These are phyloP conservation scores for Benitochromis conjunctus DNA, from an alignment of 2,113 vertebrate genomes.

Conservation along the genomic window DNA sequence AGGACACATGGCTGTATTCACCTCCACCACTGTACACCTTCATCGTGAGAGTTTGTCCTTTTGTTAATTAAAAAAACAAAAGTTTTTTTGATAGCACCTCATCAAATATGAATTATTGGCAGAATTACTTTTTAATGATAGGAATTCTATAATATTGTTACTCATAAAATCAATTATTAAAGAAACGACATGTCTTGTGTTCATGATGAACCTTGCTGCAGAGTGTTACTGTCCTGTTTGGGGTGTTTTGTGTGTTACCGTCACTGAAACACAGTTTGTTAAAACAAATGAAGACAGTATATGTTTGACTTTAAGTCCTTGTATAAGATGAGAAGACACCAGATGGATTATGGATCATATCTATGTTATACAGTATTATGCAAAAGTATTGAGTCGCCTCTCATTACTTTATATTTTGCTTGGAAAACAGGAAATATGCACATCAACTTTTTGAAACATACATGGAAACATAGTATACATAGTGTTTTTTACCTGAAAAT, in stretches of 20 bases:
- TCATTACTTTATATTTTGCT: neutral
- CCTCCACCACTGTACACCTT: neutral
- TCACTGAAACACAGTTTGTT: neutral
- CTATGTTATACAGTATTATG: accelerated
- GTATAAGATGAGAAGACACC: no score
- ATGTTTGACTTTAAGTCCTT: no score
- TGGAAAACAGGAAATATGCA: neutral
- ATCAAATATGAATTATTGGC: neutral
- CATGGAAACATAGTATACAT: accelerated
- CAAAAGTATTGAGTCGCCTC: accelerated
- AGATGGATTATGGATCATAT: no score
- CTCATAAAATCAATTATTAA: neutral
- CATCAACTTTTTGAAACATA: neutral
- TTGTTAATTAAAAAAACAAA: neutral
- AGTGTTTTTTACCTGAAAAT: no score
- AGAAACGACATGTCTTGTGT: neutral
- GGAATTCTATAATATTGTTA: neutral
- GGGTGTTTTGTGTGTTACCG: neutral
- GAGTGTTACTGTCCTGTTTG: neutral
- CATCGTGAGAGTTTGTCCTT: neutral
- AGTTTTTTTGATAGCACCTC: neutral
- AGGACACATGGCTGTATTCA: neutral
- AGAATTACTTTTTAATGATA: neutral
- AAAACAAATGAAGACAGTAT: neutral
- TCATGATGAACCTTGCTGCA: neutral